Evolutionary conservation across 2,797 vertebrate species (phyloP), one percentile per base, ranked within the genome.

Genomic region (Leptoclinus maculatus): DNA sequence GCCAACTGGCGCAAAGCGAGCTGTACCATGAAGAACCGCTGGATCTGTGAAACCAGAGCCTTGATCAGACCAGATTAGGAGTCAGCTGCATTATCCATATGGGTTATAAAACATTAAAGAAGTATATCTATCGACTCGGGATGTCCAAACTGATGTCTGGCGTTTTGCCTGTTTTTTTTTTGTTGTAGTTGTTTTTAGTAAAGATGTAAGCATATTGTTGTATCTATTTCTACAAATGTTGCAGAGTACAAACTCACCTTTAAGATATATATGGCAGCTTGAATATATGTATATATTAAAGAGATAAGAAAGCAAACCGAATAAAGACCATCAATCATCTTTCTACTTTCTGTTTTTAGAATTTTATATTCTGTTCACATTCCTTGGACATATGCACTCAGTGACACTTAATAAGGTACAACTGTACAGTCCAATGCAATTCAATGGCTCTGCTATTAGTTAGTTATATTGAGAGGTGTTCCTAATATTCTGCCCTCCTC

Each of bases 21-120:
- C 13, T 93, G 91, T 7, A 0, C 0, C 0, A 87, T 80, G 75
- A 9, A 0, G 2, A 92, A 89, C 77, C 68, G 58, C n/a, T 91
- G 78, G 76, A 80, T 94, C 81, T 94, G 93, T 87, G 84, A 93
- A 79, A 83, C 5, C 9, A 84, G 10, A 72, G 68, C 84, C 3
- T 58, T 94, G 19, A 71, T 85, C 32, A 68, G 51, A 83, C 45
- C 41, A 0, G 53, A 85, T 11, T 71, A 71, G 43, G 27, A 56
- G 13, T 34, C 57, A n/a, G 10, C 11, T 56, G 0, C 3, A 16
- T 47, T 34, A 38, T 25, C 32, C 6, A 16, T 25, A 29, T 7
- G 4, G 19, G 2, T 64, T n/a, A 25, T 36, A 5, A 27, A 13
- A 66, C 13, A 25, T 51, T 45, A 47, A 36, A 34, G 11, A 43